phyloP scores from a whole-genome alignment of 2,113 vertebrate genomes.

The sheep (Ovis aries) region ARS-UI_Ramb_v3.0 NC_056055.1:148122001-148122500 shows the following conservation, averaged over 20 bases:
- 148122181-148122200: neutral
- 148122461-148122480: neutral
- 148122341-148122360: neutral
- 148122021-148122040: neutral
- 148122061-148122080: neutral
- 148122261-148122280: neutral
- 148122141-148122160: neutral
- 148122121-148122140: neutral
- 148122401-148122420: neutral
- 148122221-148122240: neutral
- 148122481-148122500: neutral
- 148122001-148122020: neutral
- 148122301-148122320: neutral
- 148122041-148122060: neutral
- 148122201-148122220: neutral
- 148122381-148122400: neutral
- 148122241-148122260: neutral
- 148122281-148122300: neutral
- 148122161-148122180: neutral
- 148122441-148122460: neutral
- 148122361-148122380: neutral
- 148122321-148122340: neutral
- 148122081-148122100: neutral
- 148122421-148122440: neutral
- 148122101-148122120: neutral